Base-by-base conservation (phyloP, 2,888 invertebrate genomes). In the Bimastos eiseni region DNA sequence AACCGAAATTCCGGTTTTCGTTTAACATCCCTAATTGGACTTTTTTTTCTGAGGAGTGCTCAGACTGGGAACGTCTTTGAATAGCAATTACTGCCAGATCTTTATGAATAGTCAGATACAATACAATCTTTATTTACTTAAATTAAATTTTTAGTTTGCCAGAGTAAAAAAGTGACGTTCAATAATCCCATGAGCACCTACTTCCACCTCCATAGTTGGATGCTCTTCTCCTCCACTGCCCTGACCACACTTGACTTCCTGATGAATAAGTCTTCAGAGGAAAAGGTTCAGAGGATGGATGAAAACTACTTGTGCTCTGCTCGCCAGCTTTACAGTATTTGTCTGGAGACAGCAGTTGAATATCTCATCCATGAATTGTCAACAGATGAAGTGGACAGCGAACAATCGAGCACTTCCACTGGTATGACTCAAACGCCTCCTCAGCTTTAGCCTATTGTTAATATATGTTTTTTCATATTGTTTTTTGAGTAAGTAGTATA, bases 331-430 rank as follows among this genome's bases (percentile, higher is more conserved):
- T 37, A 36, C 37, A 37, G 36, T 21, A 86, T 3, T 30, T 36
- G 86, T 34, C 37, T 36, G 5, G 37, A 86, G n/a, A 34, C 24
- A 33, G 86, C 86, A 37, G 34, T 86, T 21, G 86, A 86, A 6
- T 86, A 86, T 86, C 34, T 86, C 8, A 15, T 34, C 24, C 37
- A 19, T 11, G 21, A 37, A 36, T 37, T 15, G 21, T 34, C 34
- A 34, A 36, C 86, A 1, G 86, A 86, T 37, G 86, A 86, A 21
- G 86, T 86, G 34, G 86, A 86, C 86, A 86, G 86, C 24, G 86
- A n/a, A 8, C 70, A 70, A n/a, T n/a, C 70, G 13, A 70, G 8
- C 8, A 1, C 70, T 6, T 70, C 70, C n/a, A 8, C 70, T 5
- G 70, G 70, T 70, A 70, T n/a, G 70, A n/a, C 70, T 70, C 13